Evolutionary conservation across 1,140 invertebrate genomes (phyloP).

Genomic region (Drosophila varians): DNA sequence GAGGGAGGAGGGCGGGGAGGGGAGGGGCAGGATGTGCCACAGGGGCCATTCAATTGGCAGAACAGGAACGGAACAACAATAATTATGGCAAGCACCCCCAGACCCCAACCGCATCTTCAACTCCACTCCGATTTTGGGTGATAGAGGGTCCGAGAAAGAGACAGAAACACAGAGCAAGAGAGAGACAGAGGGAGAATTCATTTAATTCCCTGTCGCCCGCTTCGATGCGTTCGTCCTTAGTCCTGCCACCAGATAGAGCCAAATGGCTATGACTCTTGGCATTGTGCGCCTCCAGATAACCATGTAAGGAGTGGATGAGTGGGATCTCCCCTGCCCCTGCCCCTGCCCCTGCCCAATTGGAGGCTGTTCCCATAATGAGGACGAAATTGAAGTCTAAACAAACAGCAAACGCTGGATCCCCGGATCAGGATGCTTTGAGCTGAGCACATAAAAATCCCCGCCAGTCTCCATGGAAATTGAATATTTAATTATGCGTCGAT

Average conservation of each 20-base stretch:
- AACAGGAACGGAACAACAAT: conserved; percentile 49
- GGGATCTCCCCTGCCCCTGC: no score
- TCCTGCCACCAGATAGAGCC: conserved; percentile 21
- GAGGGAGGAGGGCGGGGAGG: neutral
- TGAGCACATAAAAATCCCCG: conserved; percentile 55
- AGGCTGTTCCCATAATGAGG: conserved; percentile 61
- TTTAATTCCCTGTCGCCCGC: conserved; percentile 46
- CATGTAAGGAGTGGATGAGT: conserved; percentile 12
- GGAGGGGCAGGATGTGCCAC: neutral
- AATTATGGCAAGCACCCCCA: conserved; percentile 65
- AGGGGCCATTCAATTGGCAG: conserved; percentile 10
- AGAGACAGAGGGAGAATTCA: conserved; percentile 37
- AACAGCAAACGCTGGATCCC: conserved; percentile 37
- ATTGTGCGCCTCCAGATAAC: conserved; percentile 29
- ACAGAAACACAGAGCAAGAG: neutral
- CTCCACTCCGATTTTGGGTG: conserved; percentile 30
- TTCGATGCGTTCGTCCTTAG: conserved; percentile 25
- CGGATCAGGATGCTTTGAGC: conserved; percentile 23
- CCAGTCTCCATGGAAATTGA: conserved; percentile 63
- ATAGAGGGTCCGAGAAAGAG: neutral
- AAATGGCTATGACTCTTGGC: conserved; percentile 58
- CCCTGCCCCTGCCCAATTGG: conserved; percentile 7
- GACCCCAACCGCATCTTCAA: conserved; percentile 24
- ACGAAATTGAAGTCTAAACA: conserved; percentile 68
- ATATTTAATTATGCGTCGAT: conserved; percentile 75